A percentile compares a stretch with the other conserved stretches of the same genome.
These are phyloP conservation scores for Thunnus maccoyii DNA, from an alignment of 2,113 vertebrate species.

Conservation along the genomic window DNA sequence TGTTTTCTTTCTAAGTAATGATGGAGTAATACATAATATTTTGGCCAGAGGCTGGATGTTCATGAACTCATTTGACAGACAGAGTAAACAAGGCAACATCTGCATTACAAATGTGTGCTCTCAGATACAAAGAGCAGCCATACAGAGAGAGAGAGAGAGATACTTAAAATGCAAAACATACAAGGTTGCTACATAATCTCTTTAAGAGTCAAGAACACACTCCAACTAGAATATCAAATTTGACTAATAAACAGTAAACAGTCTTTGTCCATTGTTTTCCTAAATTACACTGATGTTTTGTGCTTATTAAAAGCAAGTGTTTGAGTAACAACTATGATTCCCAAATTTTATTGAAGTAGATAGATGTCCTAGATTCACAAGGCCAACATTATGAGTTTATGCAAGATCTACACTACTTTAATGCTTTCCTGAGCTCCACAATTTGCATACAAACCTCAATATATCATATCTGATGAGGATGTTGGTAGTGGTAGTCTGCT, in stretches of 20 bases:
- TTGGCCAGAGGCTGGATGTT: conserved; percentile 28
- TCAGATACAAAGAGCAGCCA: conserved; percentile 17
- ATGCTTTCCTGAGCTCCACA: neutral
- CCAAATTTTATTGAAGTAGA: neutral
- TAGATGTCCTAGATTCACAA: neutral
- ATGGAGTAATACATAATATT: conserved; percentile 2
- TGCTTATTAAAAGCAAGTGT: conserved; percentile 19
- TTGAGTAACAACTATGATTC: conserved; percentile 9
- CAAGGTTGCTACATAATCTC: conserved; percentile 30
- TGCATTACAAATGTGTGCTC: conserved; percentile 44
- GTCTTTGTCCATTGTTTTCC: neutral
- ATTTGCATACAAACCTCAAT: conserved; percentile 38
- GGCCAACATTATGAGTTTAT: neutral
- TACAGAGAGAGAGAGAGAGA: conserved; percentile 10
- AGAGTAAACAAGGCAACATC: conserved; percentile 42
- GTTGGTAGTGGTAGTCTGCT: neutral
- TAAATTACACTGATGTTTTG: neutral
- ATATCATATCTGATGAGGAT: conserved; percentile 31
- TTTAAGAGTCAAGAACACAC: conserved; percentile 34
- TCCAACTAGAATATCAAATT: conserved; percentile 4
- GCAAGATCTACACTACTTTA: neutral
- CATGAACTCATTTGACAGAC: conserved; percentile 34
- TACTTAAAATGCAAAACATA: conserved; percentile 48
- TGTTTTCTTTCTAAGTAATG: neutral
- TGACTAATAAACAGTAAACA: conserved; percentile 19